Conservation (phyloP, 1,140 invertebrate genomes). For the Hyles vespertilio region DNA sequence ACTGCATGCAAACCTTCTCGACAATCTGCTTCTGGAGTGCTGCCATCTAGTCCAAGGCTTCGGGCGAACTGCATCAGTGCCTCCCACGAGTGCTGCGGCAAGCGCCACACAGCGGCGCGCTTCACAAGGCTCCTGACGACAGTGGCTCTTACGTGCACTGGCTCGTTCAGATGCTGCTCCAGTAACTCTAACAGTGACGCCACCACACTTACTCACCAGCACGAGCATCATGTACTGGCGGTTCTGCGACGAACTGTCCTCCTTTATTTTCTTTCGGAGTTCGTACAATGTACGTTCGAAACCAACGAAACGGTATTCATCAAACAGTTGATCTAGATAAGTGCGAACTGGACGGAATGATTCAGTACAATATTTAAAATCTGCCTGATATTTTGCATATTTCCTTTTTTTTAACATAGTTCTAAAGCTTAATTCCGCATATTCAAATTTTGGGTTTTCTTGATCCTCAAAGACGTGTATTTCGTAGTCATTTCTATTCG, state of each 20-base stretch:
- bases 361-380: too few relatives aligned
- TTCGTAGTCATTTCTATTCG: neutral
- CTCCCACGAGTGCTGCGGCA: slow-evolving; percentile 34
- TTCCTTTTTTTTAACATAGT: neutral
- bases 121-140: slow-evolving; percentile 44
- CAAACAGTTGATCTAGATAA: slow-evolving; percentile 36
- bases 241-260: slow-evolving; percentile 35
- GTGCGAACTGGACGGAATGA: neutral
- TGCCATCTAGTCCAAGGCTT: slow-evolving; percentile 40
- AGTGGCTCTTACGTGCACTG: slow-evolving; percentile 38
- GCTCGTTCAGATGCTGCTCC: slow-evolving; percentile 38
- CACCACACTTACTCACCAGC: slow-evolving; percentile 53
- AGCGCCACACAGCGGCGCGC: slow-evolving; percentile 38
- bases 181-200: slow-evolving; percentile 35
- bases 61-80: slow-evolving; percentile 34
- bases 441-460: neutral
- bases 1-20: slow-evolving; percentile 46
- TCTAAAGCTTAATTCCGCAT: neutral
- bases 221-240: slow-evolving; percentile 50
- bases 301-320: slow-evolving; percentile 41
- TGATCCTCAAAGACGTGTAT: slow-evolving; percentile 11
- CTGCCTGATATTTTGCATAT: too few relatives aligned
- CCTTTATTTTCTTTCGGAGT: slow-evolving; percentile 29
- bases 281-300: slow-evolving; percentile 45
- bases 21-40: slow-evolving; percentile 22